These are phyloP conservation scores for Globia sparganii DNA, from an alignment of 2,888 invertebrate species.

Conservation along the genomic window DNA sequence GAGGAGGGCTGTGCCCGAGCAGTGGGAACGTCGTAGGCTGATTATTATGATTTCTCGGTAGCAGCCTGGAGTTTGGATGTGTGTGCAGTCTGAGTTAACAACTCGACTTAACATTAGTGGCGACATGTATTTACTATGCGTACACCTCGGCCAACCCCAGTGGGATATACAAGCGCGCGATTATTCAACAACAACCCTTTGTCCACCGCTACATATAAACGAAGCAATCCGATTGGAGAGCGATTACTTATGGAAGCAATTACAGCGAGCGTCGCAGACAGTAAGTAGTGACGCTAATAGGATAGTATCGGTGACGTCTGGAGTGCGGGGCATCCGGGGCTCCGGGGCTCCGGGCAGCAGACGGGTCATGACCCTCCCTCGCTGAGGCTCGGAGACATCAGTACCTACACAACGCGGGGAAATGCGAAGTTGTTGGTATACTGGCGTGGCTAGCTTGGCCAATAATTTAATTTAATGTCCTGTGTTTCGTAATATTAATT, in stretches of 20 bases:
- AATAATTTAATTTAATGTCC: too few relatives aligned
- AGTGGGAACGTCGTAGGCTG: too few relatives aligned
- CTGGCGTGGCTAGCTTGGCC: too few relatives aligned
- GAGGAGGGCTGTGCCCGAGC: too few relatives aligned
- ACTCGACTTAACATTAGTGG: not conserved
- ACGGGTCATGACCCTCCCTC: constrained; percentile 28
- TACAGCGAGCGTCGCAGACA: constrained; percentile 27
- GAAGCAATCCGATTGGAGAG: constrained; percentile 5
- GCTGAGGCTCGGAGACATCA: not conserved
- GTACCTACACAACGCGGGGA: not conserved
- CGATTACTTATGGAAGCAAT: constrained; percentile 6
- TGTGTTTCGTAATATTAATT: too few relatives aligned
- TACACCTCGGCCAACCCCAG: not conserved
- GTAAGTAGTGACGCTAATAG: constrained; percentile 19
- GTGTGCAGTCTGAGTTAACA: too few relatives aligned
- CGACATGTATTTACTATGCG: not conserved
- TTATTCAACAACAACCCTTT: not conserved
- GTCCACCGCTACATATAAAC: not conserved
- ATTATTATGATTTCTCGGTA: too few relatives aligned
- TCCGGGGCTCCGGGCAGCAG: too few relatives aligned
- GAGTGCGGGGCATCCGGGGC: not conserved
- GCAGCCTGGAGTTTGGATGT: too few relatives aligned
- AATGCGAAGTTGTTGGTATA: not conserved
- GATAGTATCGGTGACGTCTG: constrained; percentile 22
- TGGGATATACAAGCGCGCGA: not conserved